These are phyloP conservation scores for Crioceris asparagi DNA, from an alignment of 2,888 invertebrate genomes.

Conservation along the genomic window DNA sequence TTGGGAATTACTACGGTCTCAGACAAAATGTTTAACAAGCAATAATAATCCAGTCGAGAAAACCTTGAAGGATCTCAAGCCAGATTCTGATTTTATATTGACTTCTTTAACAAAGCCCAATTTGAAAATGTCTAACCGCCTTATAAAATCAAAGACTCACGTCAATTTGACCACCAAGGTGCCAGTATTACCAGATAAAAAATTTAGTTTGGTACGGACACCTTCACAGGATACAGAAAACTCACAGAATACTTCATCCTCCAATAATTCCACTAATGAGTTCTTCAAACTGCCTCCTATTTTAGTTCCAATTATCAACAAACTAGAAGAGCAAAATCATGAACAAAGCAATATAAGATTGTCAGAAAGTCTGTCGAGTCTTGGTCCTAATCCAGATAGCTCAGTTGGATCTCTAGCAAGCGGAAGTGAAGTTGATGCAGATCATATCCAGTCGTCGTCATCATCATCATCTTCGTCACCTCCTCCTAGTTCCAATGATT, in stretches of 20 bases:
- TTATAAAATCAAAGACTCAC: slow-evolving; percentile 13
- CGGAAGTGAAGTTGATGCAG: slow-evolving; percentile 27
- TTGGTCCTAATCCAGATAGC: slow-evolving; percentile 59
- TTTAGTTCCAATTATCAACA: slow-evolving; percentile 56
- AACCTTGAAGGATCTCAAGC: slow-evolving; percentile 30
- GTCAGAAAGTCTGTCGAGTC: slow-evolving; percentile 57
- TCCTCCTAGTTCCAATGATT: slow-evolving; percentile 16
- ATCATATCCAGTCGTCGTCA: slow-evolving; percentile 7
- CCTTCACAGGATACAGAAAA: slow-evolving; percentile 50
- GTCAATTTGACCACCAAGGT: slow-evolving; percentile 24
- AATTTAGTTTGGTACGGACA: slow-evolving; percentile 38
- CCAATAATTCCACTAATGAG: slow-evolving; percentile 42
- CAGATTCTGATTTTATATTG: slow-evolving; percentile 36
- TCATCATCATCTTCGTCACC: slow-evolving; percentile 13
- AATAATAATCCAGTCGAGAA: slow-evolving; percentile 29
- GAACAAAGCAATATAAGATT: slow-evolving; percentile 19
- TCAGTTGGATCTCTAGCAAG: slow-evolving; percentile 34
- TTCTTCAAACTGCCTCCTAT: slow-evolving; percentile 58
- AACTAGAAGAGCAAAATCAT: slow-evolving; percentile 40
- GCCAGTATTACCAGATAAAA: slow-evolving; percentile 42
- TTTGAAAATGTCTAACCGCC: slow-evolving; percentile 10
- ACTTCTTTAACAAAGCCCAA: slow-evolving; percentile 31
- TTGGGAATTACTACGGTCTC: slow-evolving; percentile 67
- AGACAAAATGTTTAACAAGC: slow-evolving; percentile 47
- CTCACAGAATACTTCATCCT: slow-evolving; percentile 49